Evolutionary conservation across 1,140 invertebrate species (phyloP).

Genomic region (Elymnias hypermnestra): DNA sequence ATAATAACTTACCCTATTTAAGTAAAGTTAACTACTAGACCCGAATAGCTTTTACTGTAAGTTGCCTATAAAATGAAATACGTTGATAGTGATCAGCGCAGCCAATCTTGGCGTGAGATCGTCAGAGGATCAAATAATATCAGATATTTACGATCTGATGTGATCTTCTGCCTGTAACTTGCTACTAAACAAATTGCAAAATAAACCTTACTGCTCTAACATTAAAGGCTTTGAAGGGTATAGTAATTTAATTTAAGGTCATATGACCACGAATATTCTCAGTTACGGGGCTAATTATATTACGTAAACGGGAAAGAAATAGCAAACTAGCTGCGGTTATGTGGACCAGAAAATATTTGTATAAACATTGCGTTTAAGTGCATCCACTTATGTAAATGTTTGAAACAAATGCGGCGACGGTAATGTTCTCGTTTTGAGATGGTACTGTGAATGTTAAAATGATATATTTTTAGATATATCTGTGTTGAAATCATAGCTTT

Average conservation of each 20-base stretch:
- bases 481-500: not conserved
- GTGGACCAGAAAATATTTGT: constrained; percentile 16
- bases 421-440: not conserved
- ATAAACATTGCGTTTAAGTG: constrained; percentile 10
- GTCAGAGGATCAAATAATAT: constrained; percentile 40
- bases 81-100: constrained; percentile 34
- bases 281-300: constrained; percentile 14
- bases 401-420: not conserved
- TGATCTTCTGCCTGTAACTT: constrained; percentile 23
- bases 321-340: constrained; percentile 12
- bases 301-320: constrained; percentile 18
- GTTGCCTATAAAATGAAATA: constrained; percentile 37
- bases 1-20: constrained; percentile 16
- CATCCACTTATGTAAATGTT: constrained; percentile 2
- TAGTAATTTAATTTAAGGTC: constrained; percentile 6
- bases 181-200: not conserved
- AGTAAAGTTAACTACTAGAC: constrained; percentile 2
- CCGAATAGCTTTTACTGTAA: constrained; percentile 14
- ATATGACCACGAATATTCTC: constrained; percentile 14
- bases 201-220: constrained; percentile 12
- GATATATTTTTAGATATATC: not conserved
- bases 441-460: not conserved
- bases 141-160: constrained; percentile 40
- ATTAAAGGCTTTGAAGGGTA: constrained; percentile 5
- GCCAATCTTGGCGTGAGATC: constrained; percentile 36